Evolutionary conservation across 2,888 invertebrate species (phyloP), one percentile per base, ranked within the genome.

Genomic region (Hoplodrina blanda): DNA sequence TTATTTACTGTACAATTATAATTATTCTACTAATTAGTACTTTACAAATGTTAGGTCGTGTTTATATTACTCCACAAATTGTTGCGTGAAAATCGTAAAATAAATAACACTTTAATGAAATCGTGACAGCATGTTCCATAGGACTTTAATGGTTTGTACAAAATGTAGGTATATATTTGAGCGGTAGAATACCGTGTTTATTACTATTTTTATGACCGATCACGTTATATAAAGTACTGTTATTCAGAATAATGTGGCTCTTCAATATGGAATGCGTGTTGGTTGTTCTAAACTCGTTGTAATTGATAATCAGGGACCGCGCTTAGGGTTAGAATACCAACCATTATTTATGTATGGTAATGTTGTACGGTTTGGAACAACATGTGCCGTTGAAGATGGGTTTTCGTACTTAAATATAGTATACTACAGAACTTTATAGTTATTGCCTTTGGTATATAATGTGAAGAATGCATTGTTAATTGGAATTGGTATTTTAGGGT

Each of bases 231-330:
- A 61, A 69, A 69, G 67, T 76, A 81, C 81, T 64, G 81, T 79
- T 81, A 78, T 62, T 53, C 66, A 62, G 62, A 69, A 78, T 75
- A 80, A 75, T 73, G 50, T 64, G 61, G 52, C 62, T 67, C 72
- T 73, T 81, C 62, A 56, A 66, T 52, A 68, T 73, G 81, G 69
- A 79, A 81, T 82, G 81, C 80, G 61, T 76, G 80, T 78, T 80
- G n/a, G 66, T 80, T 79, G 78, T 78, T 78, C 76, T 80, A 79
- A 80, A 71, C 66, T 71, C 17, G 66, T 80, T 76, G 76, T 78
- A 78, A 78, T 78, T 78, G 80, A 78, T 78, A 76, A 78, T 80
- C 71, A 64, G 71, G 62, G 44, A 66, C 25, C 13, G 59, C 30
- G 53, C 49, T 49, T 75, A 57, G 76, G 76, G 76, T 59, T 71